Percentiles rank a stretch among this genome's conserved stretches.
phyloP scores from a whole-genome alignment of 2,888 invertebrate genomes.

The Diloba caeruleocephala region DNA sequence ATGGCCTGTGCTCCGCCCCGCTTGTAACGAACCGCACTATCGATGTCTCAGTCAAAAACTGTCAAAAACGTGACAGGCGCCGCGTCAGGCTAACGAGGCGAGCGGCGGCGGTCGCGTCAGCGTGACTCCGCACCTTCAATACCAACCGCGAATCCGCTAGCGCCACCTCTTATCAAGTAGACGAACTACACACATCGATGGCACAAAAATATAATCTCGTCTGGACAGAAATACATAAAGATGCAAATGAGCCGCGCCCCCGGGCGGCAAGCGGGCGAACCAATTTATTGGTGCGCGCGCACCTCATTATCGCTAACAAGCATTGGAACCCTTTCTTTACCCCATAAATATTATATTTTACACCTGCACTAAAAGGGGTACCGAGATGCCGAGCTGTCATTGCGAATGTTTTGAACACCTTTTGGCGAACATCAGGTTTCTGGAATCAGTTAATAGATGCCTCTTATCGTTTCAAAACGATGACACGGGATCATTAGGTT shows the following conservation, averaged over 20 bases:
- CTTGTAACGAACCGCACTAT: constrained; percentile 85
- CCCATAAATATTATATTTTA: constrained; percentile 87
- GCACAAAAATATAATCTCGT: constrained; percentile 57
- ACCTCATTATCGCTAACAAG: constrained; percentile 88
- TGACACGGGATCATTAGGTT: constrained; percentile 25
- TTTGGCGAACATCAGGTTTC: constrained; percentile 39
- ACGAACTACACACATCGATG: constrained; percentile 52
- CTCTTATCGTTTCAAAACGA: constrained; percentile 47
- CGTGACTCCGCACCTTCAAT: constrained; percentile 73
- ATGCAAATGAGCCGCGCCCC: constrained; percentile 84
- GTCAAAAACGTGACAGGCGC: constrained; percentile 87
- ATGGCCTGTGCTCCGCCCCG: constrained; percentile 74
- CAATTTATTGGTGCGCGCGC: constrained; percentile 84
- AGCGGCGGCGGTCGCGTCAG: constrained; percentile 71
- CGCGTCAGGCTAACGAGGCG: constrained; percentile 87
- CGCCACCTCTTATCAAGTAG: constrained; percentile 81
- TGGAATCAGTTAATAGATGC: constrained; percentile 40
- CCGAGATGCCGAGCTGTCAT: constrained; percentile 48
- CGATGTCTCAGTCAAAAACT: constrained; percentile 89
- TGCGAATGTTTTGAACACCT: constrained; percentile 54
- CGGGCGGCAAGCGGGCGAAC: constrained; percentile 78
- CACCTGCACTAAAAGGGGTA: constrained; percentile 79
- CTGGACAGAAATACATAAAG: constrained; percentile 77
- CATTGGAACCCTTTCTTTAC: constrained; percentile 83
- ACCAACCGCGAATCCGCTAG: constrained; percentile 35